A percentile compares a stretch with the other conserved stretches of the same genome.
Evolutionary conservation across 1,140 invertebrate species (phyloP).

Genomic region (Plutomurus gul): DNA sequence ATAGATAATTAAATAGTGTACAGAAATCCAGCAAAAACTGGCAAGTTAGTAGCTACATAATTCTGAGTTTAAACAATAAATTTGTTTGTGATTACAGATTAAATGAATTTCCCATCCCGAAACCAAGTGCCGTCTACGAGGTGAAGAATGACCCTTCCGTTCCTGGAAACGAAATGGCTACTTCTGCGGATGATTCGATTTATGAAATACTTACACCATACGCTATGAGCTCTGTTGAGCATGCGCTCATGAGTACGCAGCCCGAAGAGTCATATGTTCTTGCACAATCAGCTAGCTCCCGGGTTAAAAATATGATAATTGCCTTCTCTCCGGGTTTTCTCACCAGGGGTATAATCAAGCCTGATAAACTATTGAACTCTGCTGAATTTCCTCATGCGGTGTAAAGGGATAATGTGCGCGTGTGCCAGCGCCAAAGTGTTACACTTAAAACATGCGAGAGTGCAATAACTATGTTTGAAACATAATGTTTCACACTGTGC

Average conservation of each 20-base stretch:
- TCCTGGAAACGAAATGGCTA: conserved; percentile 6
- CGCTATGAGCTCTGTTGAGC: conserved; percentile 50
- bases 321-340: conserved; percentile 51
- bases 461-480: too few species aligned
- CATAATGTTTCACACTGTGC: too few species aligned
- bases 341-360: conserved; percentile 45
- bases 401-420: too few species aligned
- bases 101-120: conserved; percentile 50
- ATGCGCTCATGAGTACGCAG: conserved; percentile 42
- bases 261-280: conserved; percentile 48
- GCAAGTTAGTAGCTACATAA: not conserved
- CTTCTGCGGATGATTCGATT: conserved; percentile 20
- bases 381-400: not conserved
- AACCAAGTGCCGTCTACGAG: conserved; percentile 37
- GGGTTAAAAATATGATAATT: conserved; percentile 52
- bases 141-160: conserved; percentile 6
- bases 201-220: conserved; percentile 51
- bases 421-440: too few species aligned
- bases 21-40: too few species aligned
- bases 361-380: conserved; percentile 34
- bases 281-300: conserved; percentile 47
- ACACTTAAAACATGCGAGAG: too few species aligned
- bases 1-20: too few species aligned
- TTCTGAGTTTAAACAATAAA: not conserved
- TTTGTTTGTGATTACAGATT: conserved; percentile 34